Evolutionary conservation across 2,888 invertebrate genomes (phyloP), one percentile per base, ranked within the genome.

Genomic region (Eudemis profundana): DNA sequence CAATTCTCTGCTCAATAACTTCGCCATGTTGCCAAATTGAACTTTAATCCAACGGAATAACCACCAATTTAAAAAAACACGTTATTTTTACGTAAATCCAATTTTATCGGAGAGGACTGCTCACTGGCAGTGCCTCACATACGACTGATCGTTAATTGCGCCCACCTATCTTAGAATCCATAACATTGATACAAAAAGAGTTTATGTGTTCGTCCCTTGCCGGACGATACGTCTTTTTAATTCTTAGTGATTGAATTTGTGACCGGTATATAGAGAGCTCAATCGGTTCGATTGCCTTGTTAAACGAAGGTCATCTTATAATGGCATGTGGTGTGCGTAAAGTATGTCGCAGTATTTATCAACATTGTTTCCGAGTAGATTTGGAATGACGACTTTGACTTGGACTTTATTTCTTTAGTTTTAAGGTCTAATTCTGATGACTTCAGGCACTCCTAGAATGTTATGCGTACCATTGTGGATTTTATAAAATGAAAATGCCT

Each of bases 1-100:
- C 67, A 96, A 79, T 79, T 97, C 96, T 77, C 93, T 95, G 83
- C 96, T 96, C 54, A 96, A 74, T 70, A 93, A 71, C 67, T 93
- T 93, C 60, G 94, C 83, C 93, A 92, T 92, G 59, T 71, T 84
- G 70, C 15, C 14, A 70, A 75, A 74, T 64, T 71, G 61, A 29
- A 68, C 66, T 69, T 65, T 42, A 71, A 62, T 65, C 54, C 59
- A 65, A 54, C 27, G 0, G 0, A 51, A 51, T 61, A 68, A 65
- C 47, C 57, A 19, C 42, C 10, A 68, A 57, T 64, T 57, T 68
- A 42, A 53, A 42, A 53, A 38, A 66, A 36, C 51, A 14, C 50
- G 44, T n/a, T 51, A 67, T n/a, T n/a, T n/a, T n/a, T n/a, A n/a
- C n/a, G n/a, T 61, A 33, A 61, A 50, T 47, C 46, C 44, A 36